Conservation (phyloP, 2,888 invertebrate genomes). For the Andrena camellia region DNA sequence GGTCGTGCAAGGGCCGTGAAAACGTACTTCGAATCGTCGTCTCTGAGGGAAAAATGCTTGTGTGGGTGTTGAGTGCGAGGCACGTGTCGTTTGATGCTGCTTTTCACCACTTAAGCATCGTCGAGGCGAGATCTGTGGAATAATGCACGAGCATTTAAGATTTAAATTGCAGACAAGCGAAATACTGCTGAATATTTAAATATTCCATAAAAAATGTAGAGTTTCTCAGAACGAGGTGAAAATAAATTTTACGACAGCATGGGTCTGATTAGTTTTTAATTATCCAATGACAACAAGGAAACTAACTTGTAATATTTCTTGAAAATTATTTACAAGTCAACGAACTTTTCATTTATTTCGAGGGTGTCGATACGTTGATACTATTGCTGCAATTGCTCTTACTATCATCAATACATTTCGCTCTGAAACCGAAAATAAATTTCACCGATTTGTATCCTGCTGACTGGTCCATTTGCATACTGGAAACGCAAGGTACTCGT, state of each 20-base stretch:
- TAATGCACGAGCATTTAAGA: background rate
- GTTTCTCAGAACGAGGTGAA: no score
- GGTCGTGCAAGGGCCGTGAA: slow-evolving; percentile 35
- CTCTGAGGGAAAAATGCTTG: background rate
- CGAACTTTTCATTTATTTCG: background rate
- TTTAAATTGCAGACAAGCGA: no score
- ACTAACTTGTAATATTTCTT: background rate
- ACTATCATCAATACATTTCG: background rate
- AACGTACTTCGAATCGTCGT: slow-evolving; percentile 31
- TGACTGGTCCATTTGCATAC: slow-evolving; percentile 14
- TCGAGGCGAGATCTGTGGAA: background rate
- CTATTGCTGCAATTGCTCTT: background rate
- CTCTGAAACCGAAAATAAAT: slow-evolving; percentile 22
- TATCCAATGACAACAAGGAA: no score
- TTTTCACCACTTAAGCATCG: background rate
- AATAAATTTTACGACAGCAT: no score
- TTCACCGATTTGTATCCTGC: slow-evolving; percentile 36
- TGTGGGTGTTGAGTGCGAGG: background rate
- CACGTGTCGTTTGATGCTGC: slow-evolving; percentile 5
- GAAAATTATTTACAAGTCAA: background rate
- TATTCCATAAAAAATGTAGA: no score
- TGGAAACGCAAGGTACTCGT: slow-evolving; percentile 16
- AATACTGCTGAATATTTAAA: no score
- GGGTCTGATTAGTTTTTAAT: no score
- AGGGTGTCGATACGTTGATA: background rate